Percentiles rank a stretch among this genome's conserved stretches.
phyloP scores from a whole-genome alignment of 2,113 vertebrate genomes.

The Scatophagus argus region DNA sequence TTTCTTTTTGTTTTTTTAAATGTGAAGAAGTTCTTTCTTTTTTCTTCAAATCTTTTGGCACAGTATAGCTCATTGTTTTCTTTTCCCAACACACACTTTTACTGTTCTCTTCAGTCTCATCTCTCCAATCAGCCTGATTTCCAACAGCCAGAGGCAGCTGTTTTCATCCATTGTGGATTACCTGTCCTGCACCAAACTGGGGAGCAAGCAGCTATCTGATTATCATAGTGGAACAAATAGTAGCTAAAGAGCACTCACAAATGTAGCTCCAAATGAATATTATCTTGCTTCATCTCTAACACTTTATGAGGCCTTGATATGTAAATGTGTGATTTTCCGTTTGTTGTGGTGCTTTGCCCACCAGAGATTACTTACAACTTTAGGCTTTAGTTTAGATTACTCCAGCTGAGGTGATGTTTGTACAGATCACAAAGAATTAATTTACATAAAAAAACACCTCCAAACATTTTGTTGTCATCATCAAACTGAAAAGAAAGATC shows the following conservation, averaged over 20 bases:
- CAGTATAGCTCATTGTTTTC: no score
- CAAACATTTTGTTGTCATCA: constrained; percentile 18
- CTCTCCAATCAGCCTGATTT: no score
- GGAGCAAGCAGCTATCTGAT: not conserved
- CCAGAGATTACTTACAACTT: not conserved
- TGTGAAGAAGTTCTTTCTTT: not conserved
- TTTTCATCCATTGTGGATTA: not conserved
- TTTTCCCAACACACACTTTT: no score
- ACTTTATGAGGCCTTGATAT: not conserved
- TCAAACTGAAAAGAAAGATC: constrained; percentile 16
- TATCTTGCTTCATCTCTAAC: not conserved
- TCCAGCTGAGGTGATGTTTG: constrained; percentile 7
- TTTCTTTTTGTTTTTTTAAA: not conserved
- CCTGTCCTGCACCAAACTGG: not conserved
- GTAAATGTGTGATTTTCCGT: constrained; percentile 1
- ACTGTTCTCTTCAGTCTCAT: not conserved
- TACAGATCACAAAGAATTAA: constrained; percentile 12
- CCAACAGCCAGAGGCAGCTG: not conserved
- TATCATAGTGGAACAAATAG: not conserved
- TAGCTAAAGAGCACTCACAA: not conserved
- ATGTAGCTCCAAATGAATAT: not conserved
- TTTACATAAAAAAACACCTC: constrained; percentile 18
- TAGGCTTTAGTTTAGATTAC: constrained; percentile 8
- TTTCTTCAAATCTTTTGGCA: no score
- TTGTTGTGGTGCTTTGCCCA: not conserved